phyloP scores from a whole-genome alignment of 2,888 invertebrate species.

The Erebia epiphron region DNA sequence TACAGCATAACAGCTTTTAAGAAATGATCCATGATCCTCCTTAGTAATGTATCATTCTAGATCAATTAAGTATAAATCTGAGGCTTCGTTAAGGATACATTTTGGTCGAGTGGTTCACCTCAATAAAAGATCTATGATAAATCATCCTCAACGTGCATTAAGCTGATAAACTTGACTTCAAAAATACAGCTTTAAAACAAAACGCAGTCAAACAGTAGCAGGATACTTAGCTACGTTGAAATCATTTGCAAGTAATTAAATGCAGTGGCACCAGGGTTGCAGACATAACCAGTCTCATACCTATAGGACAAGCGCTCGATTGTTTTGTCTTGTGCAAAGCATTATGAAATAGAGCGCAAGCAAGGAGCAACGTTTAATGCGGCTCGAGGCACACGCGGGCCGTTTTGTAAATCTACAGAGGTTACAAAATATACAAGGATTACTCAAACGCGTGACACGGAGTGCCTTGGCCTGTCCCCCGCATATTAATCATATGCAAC shows the following conservation, averaged over 20 bases:
- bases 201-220: not conserved
- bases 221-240: not conserved
- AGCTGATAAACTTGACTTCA: not conserved
- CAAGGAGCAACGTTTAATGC: slow-evolving; percentile 64
- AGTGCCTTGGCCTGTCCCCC: slow-evolving; percentile 48
- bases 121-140: not conserved
- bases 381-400: slow-evolving; percentile 58
- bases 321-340: slow-evolving; percentile 68
- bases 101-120: too few relatives aligned
- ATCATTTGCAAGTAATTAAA: slow-evolving; percentile 6
- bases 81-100: too few relatives aligned
- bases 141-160: not conserved
- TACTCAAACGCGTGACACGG: slow-evolving; percentile 54
- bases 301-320: slow-evolving; percentile 57
- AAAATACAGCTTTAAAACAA: not conserved
- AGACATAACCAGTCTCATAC: slow-evolving; percentile 27
- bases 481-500: slow-evolving; percentile 61
- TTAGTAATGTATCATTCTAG: not conserved
- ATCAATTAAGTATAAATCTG: too few relatives aligned
- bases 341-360: slow-evolving; percentile 71
- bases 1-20: not conserved
- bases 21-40: not conserved
- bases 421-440: slow-evolving; percentile 66
- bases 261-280: not conserved
- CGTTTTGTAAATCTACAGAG: slow-evolving; percentile 64